phyloP scores from a whole-genome alignment of 2,888 invertebrate genomes.

The Syrphus vitripennis region DNA sequence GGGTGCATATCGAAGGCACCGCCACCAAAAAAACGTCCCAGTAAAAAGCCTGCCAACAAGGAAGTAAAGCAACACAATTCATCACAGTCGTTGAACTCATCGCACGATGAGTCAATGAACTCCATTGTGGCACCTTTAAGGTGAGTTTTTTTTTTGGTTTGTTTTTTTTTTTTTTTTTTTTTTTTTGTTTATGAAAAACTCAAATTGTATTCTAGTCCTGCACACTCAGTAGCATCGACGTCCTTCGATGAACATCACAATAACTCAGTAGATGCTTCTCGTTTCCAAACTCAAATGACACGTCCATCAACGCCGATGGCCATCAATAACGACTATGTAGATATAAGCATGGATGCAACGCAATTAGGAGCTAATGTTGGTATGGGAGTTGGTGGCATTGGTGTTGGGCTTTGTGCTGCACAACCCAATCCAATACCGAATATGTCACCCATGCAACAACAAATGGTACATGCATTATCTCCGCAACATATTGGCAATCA shows the following conservation, averaged over 20 bases:
- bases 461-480: conserved; percentile 61
- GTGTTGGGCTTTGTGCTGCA: conserved; percentile 21
- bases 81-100: conserved; percentile 79
- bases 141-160: conserved; percentile 73
- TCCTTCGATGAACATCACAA: conserved; percentile 83
- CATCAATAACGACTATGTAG: conserved; percentile 71
- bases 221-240: conserved; percentile 87
- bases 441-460: conserved; percentile 75
- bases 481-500: conserved; percentile 66
- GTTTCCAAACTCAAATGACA: conserved; percentile 79
- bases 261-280: conserved; percentile 78
- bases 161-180: conserved; percentile 2
- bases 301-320: conserved; percentile 75
- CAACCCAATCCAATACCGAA: conserved; percentile 72
- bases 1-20: conserved; percentile 93
- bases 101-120: conserved; percentile 80
- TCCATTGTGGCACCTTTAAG: conserved; percentile 79
- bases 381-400: not conserved
- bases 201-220: conserved; percentile 82
- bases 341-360: conserved; percentile 72
- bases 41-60: conserved; percentile 82
- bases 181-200: conserved; percentile 5
- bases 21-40: conserved; percentile 85
- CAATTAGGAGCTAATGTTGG: conserved; percentile 18
- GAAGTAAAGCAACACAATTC: conserved; percentile 77